Evolutionary conservation across 2,888 invertebrate species (phyloP).

Genomic region (Callyntrura sp.): DNA sequence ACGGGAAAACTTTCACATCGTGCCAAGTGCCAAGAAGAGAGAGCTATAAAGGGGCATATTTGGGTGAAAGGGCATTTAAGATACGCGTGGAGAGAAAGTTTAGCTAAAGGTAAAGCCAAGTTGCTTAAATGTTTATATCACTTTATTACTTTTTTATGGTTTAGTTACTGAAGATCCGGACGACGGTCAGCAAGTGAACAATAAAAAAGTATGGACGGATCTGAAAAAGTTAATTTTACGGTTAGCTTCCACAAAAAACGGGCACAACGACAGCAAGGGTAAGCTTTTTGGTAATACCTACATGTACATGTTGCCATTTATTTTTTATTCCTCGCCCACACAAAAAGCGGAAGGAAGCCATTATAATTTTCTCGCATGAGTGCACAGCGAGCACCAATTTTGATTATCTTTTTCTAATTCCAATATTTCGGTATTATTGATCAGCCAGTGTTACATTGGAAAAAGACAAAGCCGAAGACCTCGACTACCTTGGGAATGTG

Average conservation of each 20-base stretch:
- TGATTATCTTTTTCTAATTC: conserved; percentile 17
- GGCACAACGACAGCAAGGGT: conserved; percentile 8
- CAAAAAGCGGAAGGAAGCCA: no score
- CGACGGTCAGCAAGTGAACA: background rate
- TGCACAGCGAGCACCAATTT: background rate
- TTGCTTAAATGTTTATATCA: background rate
- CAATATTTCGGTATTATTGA: conserved; percentile 69
- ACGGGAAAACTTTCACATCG: background rate
- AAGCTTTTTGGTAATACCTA: background rate
- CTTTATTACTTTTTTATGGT: background rate
- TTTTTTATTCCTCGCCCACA: background rate
- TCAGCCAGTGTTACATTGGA: conserved; percentile 76
- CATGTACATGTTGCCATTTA: background rate
- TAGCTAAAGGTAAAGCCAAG: no score
- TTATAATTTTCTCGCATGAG: background rate
- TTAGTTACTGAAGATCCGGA: conserved; percentile 1
- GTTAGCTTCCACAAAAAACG: conserved; percentile 31
- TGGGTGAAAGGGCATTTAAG: no score
- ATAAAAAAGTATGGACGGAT: conserved; percentile 58
- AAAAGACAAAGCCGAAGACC: conserved; percentile 63
- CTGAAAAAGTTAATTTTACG: conserved; percentile 63
- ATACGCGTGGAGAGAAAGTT: no score
- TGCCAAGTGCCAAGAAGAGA: no score
- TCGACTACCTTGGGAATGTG: conserved; percentile 77
- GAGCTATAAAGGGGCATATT: no score